These are phyloP conservation scores for Azemiops feae DNA, from an alignment of 2,113 vertebrate species.

Conservation along the genomic window DNA sequence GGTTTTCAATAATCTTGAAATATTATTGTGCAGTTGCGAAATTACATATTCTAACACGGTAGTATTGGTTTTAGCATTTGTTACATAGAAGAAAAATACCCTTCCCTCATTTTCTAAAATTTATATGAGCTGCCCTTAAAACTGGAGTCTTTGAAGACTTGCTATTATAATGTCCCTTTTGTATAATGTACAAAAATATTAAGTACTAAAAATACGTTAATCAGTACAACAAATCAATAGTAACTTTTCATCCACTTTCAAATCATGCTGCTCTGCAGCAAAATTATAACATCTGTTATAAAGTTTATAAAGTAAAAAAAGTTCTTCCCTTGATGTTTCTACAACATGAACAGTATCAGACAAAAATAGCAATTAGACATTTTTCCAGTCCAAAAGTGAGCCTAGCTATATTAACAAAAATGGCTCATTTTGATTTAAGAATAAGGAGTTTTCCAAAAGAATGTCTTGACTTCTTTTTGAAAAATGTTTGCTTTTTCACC, in stretches of 20 bases:
- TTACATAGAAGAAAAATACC: neutral
- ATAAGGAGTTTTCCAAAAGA: neutral
- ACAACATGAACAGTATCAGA: neutral
- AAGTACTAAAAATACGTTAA: neutral
- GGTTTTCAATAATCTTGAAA: neutral
- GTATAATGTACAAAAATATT: neutral
- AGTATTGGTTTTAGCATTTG: conserved; percentile 8
- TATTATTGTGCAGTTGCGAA: neutral
- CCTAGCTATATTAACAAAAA: neutral
- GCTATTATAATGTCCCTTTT: neutral
- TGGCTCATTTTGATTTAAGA: neutral
- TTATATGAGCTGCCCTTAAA: neutral
- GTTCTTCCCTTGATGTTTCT: neutral
- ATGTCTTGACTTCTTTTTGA: neutral
- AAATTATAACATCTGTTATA: neutral
- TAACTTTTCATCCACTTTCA: neutral
- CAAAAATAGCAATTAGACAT: neutral
- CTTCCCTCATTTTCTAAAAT: neutral
- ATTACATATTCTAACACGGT: neutral
- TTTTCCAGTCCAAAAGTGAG: neutral
- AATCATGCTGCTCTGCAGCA: neutral
- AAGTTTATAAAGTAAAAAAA: neutral
- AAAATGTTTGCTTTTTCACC: neutral
- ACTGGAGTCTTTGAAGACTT: neutral
- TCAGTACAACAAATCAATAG: neutral